Base-by-base conservation (phyloP, 1,140 invertebrate species). In the Drosophila arawakana region DNA sequence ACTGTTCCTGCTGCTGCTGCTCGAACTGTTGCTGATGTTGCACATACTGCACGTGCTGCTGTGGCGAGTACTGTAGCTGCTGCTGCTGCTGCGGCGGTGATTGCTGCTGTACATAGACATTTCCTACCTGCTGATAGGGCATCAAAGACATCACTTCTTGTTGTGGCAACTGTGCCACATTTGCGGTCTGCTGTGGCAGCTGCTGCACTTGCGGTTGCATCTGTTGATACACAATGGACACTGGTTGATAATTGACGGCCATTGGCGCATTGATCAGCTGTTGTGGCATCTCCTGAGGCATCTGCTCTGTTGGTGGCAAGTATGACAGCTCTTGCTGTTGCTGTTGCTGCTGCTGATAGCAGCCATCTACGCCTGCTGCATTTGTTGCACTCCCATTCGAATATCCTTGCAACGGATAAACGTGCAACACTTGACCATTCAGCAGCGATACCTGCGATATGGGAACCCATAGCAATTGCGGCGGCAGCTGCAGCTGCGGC, bases 21-120 rank as follows among this genome's bases (percentile, higher is more conserved):
- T 44, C 39, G 11, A 37, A 44, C 30, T 47, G 59, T 7, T 11
- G 30, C 15, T 50, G 60, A 4, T 50, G 60, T 43, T 61, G 43
- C 25, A 30, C 25, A 30, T 30, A 30, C 25, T 39, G 5, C 11
- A 34, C 18, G 2, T 1, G 18, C 18, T 65, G 58, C 25, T n/a
- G 30, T 30, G 41, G 44, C 13, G 46, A 25, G n/a, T 13, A 25
- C 10, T 61, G 37, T 2, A 18, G 35, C 35, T 18, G 10, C n/a
- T n/a, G 54, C 13, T 57, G n/a, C n/a, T n/a, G 54, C 35, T 8
- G 52, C 52, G n/a, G 4, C 15, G 37, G 10, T 6, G 2, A 10
- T 18, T 41, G 35, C 35, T 41, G 34, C 8, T 11, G 47, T 18
- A 10, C 37, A 18, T 52, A 52, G 46, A 47, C 46, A 9, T 47